Conservation (phyloP, 2,113 vertebrate species). For the Salvelinus sp. region DNA sequence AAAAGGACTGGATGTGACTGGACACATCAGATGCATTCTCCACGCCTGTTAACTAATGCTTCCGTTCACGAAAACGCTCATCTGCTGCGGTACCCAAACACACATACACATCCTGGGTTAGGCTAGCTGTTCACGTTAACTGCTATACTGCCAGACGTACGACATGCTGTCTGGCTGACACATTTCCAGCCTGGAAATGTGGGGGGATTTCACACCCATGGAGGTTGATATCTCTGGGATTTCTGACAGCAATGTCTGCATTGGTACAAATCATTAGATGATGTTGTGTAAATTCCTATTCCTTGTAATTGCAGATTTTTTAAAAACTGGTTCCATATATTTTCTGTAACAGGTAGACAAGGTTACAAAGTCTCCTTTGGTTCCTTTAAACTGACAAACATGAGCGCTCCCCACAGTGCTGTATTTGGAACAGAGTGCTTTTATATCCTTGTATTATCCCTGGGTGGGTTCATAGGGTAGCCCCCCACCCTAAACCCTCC, state of each 20-base stretch:
- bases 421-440: slow-evolving; percentile 33
- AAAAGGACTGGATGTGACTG: slow-evolving; percentile 5
- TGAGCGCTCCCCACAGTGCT: slow-evolving; percentile 30
- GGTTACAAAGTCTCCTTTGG: slow-evolving; percentile 8
- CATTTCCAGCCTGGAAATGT: neutral
- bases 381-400: slow-evolving; percentile 49
- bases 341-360: slow-evolving; percentile 14
- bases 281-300: slow-evolving; percentile 18
- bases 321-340: neutral
- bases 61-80: neutral
- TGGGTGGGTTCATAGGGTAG: slow-evolving; percentile 26
- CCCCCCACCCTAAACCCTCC: neutral
- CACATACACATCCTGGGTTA: neutral
- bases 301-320: neutral
- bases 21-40: slow-evolving; percentile 29
- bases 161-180: neutral
- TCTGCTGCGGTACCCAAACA: neutral
- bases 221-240: neutral
- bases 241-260: neutral
- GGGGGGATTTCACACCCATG: neutral
- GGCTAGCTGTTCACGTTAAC: neutral
- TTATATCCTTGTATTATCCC: slow-evolving; percentile 19
- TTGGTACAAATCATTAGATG: too few relatives aligned
- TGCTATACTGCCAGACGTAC: neutral
- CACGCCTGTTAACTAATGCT: slow-evolving; percentile 17